Conservation (phyloP, 2,888 invertebrate species). For the Eurytoma adleriae region DNA sequence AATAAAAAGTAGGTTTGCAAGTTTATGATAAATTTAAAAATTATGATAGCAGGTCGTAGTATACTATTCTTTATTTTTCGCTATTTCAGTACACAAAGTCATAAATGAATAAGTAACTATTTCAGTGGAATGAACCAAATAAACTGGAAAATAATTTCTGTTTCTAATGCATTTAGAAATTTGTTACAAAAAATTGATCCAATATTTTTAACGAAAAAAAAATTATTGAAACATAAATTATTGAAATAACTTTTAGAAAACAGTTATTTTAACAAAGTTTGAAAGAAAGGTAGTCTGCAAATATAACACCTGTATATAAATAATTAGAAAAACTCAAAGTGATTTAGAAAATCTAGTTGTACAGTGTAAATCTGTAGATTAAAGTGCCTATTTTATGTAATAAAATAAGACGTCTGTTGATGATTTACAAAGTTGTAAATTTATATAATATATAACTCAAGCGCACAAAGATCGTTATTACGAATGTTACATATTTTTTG, state of each 20-base stretch:
- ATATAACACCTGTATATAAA: neutral
- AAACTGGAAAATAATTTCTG: neutral
- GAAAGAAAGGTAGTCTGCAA: too few relatives aligned
- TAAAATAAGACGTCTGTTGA: constrained; percentile 12
- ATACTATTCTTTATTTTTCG: too few relatives aligned
- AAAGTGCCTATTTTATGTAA: constrained; percentile 20
- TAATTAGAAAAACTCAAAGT: neutral
- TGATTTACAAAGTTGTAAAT: constrained; percentile 13
- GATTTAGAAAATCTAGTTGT: constrained; percentile 6
- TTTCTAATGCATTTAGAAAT: constrained; percentile 6
- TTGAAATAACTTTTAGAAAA: constrained; percentile 1
- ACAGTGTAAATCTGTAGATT: neutral
- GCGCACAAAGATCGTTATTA: constrained; percentile 7
- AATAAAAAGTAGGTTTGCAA: too few relatives aligned
- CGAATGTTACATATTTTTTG: constrained; percentile 15
- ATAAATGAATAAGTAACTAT: too few relatives aligned
- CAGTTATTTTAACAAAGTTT: constrained; percentile 7
- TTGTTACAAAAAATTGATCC: neutral
- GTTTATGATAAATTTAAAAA: too few relatives aligned
- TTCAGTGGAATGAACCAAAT: too few relatives aligned
- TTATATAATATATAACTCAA: constrained; percentile 14
- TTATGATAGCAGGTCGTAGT: too few relatives aligned
- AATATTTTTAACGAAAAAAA: neutral
- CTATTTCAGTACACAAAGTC: too few relatives aligned
- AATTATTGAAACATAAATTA: neutral